phyloP scores from a whole-genome alignment of 2,797 vertebrate genomes.

The Xyrichtys novacula region DNA sequence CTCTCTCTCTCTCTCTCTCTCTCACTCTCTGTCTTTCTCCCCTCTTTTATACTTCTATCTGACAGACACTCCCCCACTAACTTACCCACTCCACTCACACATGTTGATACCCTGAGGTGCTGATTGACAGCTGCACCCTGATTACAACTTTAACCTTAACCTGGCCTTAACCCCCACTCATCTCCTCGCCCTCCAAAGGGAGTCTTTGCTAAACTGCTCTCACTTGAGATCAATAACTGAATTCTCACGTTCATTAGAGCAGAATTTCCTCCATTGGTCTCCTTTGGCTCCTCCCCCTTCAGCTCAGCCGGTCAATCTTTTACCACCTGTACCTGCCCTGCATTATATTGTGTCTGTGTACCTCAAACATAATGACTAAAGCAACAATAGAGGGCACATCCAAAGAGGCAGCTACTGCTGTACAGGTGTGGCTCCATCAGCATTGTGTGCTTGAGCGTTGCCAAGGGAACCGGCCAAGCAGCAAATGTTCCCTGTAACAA shows the following conservation, averaged over 20 bases:
- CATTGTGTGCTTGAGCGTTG: conserved; percentile 76
- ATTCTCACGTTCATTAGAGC: conserved; percentile 20
- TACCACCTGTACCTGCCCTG: conserved; percentile 4
- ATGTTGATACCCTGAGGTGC: conserved; percentile 29
- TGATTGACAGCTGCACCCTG: conserved; percentile 55
- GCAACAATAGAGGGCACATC: conserved; percentile 48
- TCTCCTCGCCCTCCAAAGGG: background rate
- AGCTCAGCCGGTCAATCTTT: conserved; percentile 27
- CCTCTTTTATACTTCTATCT: conserved; percentile 36
- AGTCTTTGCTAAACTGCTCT: conserved; percentile 36
- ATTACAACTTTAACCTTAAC: conserved; percentile 56
- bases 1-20: conserved; percentile 1
- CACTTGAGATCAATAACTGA: conserved; percentile 22
- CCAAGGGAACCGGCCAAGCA: conserved; percentile 83
- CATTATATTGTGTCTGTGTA: background rate
- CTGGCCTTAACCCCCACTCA: conserved; percentile 51
- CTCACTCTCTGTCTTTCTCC: conserved; percentile 9
- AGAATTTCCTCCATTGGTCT: background rate
- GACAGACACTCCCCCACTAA: conserved; percentile 46
- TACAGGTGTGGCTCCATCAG: conserved; percentile 65
- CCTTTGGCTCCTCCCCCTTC: background rate
- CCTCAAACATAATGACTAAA: background rate
- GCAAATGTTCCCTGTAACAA: conserved; percentile 72
- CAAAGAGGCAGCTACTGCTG: conserved; percentile 41
- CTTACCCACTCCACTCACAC: conserved; percentile 12